Evolutionary conservation across 2,797 vertebrate species (phyloP).

Genomic region (Loriculus beryllinus): DNA sequence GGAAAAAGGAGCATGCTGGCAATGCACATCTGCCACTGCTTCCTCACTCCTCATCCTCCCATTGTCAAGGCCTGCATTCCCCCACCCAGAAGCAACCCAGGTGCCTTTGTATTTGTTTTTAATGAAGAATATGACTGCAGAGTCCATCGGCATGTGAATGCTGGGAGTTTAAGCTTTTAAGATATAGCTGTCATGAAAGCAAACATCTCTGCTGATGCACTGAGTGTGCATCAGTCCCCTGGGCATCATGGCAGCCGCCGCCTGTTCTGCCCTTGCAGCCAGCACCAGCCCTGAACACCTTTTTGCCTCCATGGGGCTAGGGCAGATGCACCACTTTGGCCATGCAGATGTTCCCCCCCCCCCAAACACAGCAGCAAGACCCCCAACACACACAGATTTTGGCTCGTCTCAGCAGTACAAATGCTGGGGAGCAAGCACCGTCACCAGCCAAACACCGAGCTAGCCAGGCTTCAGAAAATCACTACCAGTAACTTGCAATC

Average conservation of each 20-base stretch:
- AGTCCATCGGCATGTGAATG: background rate
- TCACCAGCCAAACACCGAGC: background rate
- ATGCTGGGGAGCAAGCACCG: background rate
- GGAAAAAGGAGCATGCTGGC: background rate
- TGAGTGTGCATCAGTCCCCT: rapidly evolving
- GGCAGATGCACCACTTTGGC: rapidly evolving
- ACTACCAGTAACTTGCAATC: background rate
- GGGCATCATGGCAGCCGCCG: background rate
- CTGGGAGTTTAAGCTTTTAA: background rate
- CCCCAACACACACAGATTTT: rapidly evolving
- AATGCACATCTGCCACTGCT: rapidly evolving
- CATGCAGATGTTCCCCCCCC: rapidly evolving
- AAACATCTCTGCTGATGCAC: background rate
- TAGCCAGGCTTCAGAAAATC: background rate
- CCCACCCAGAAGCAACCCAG: background rate
- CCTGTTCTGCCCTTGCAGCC: background rate
- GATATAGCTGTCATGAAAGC: background rate
- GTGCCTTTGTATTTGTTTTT: background rate
- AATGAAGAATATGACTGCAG: background rate
- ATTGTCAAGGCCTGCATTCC: background rate
- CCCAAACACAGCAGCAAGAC: rapidly evolving
- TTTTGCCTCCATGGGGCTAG: background rate
- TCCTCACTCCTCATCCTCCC: rapidly evolving
- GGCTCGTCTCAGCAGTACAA: background rate
- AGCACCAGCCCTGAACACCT: background rate